Base-by-base conservation (phyloP, 2,797 vertebrate species). In the Hafferia zeledoni region DNA sequence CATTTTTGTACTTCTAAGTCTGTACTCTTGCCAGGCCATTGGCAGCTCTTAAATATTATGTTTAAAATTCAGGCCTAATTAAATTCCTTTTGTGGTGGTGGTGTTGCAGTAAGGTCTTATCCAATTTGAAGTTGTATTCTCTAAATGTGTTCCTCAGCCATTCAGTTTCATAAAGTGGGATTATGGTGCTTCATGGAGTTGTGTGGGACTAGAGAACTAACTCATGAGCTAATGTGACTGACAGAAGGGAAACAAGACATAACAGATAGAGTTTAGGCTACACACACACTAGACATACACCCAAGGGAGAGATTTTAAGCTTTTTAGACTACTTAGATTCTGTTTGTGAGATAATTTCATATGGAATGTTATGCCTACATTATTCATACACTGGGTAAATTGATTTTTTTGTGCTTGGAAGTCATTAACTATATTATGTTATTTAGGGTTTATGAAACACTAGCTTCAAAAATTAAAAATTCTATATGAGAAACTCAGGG, bases 261-360 rank as follows among this genome's bases (percentile, higher is more conserved):
- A 77, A 24, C 13, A 75, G 11, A 15, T 6, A 44, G 14, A 44
- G 4, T 57, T 74, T 50, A 50, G 30, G 20, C 39, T 41, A 27
- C 17, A 57, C 6, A 19, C 4, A 24, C 2, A 1, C 18, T 59
- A 50, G 33, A 10, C 0, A 0, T 53, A 77, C 61, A 61, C 10
- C 18, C 19, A 68, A 37, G 20, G 46, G 33, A 74, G 6, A 75
- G 12, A 70, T 88, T 67, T 76, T 39, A 53, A 65, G 22, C 17
- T 61, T 86, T 87, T 60, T 33, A 83, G 27, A 43, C 14, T 18
- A 23, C 9, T 67, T 71, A 15, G 9, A 49, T 67, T 70, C 33
- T 75, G 43, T 14, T 23, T 47, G 44, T 63, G 28, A 67, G 39
- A 63, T 63, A 47, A 67, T 44, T 74, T 68, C 70, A 75, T 37